Conservation (phyloP, 1,140 invertebrate species). For the Armadillidium nasatum region DNA sequence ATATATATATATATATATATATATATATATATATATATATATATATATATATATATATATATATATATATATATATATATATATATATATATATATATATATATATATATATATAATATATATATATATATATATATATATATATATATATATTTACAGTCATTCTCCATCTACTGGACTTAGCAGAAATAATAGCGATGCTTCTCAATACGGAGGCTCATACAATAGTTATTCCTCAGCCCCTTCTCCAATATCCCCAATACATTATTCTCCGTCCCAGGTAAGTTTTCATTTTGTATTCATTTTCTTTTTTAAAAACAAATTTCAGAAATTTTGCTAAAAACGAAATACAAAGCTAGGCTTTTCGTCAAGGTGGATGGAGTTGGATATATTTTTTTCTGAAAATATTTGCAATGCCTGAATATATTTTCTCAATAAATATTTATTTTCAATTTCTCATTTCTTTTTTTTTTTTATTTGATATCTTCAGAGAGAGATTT, state of each 20-base stretch:
- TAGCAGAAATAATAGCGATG: conserved; percentile 82
- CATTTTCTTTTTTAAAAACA: too few relatives aligned
- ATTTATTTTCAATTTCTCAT: too few relatives aligned
- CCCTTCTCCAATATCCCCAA: conserved; percentile 47
- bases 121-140: neutral
- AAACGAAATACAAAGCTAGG: too few relatives aligned
- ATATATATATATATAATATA: conserved; percentile 11
- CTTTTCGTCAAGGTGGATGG: too few relatives aligned
- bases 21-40: conserved; percentile 17
- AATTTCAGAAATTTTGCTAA: too few relatives aligned
- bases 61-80: neutral
- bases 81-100: neutral
- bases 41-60: conserved; percentile 33
- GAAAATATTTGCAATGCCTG: too few relatives aligned
- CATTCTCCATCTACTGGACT: conserved; percentile 64
- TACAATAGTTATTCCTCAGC: conserved; percentile 63
- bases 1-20: conserved; percentile 3
- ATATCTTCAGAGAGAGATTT: too few relatives aligned
- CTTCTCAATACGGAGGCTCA: conserved; percentile 60
- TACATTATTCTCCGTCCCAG: conserved; percentile 39
- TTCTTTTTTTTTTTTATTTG: too few relatives aligned
- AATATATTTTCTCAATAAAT: too few relatives aligned
- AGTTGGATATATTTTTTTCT: too few relatives aligned
- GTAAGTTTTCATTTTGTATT: conserved; percentile 1
- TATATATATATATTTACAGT: conserved; percentile 31